These are phyloP conservation scores for Drosophila multiciliata DNA, from an alignment of 2,888 invertebrate genomes.

Conservation along the genomic window DNA sequence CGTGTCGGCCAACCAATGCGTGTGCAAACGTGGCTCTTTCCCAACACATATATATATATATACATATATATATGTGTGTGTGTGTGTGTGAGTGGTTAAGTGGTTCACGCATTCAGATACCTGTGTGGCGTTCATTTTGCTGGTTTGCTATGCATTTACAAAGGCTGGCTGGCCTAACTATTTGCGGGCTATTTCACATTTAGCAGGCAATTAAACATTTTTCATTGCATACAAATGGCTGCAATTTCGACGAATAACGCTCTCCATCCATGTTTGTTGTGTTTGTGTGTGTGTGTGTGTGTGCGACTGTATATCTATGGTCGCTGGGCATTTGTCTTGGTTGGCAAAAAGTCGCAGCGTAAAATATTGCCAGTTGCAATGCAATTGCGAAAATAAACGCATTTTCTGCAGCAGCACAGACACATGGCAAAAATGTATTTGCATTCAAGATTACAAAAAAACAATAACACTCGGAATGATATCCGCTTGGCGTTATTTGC, in stretches of 20 bases:
- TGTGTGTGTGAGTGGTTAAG: slow-evolving; percentile 29
- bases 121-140: slow-evolving; percentile 34
- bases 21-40: neutral
- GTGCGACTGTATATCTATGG: neutral
- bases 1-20: slow-evolving; percentile 28
- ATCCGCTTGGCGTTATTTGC: neutral
- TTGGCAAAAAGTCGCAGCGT: slow-evolving; percentile 34
- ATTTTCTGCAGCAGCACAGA: slow-evolving; percentile 19
- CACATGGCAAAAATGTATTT: slow-evolving; percentile 42
- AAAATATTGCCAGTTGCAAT: slow-evolving; percentile 40
- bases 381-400: slow-evolving; percentile 43
- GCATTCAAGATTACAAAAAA: slow-evolving; percentile 56
- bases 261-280: slow-evolving; percentile 1
- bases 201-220: slow-evolving; percentile 79
- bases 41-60: neutral
- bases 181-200: slow-evolving; percentile 71
- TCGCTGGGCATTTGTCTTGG: slow-evolving; percentile 37
- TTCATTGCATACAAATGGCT: slow-evolving; percentile 73
- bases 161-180: slow-evolving; percentile 48
- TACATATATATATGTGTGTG: neutral
- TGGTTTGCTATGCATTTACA: slow-evolving; percentile 39
- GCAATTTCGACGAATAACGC: slow-evolving; percentile 33
- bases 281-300: neutral
- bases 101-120: slow-evolving; percentile 62
- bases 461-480: neutral